phyloP scores from a whole-genome alignment of 1,140 invertebrate species.

The Brachionus koreanus region DNA sequence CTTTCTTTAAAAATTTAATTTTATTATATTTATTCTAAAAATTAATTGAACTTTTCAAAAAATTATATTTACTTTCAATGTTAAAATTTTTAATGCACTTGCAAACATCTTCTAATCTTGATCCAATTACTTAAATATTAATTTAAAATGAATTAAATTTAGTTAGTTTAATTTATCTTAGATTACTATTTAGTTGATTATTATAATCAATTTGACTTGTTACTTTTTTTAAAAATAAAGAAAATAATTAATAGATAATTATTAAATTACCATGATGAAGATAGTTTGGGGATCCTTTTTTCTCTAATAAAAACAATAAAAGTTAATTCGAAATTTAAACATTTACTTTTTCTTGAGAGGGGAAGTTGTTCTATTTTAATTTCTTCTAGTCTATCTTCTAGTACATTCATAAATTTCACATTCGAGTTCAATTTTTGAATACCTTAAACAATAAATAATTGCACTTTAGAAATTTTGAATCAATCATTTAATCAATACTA shows the following conservation, averaged over 20 bases:
- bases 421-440: neutral
- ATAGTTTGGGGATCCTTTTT: neutral
- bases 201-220: too few species aligned
- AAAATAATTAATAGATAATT: neutral
- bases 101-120: neutral
- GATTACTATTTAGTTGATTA: too few species aligned
- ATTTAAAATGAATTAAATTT: neutral
- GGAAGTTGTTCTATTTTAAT: neutral
- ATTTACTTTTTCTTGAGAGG: neutral
- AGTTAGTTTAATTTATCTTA: too few species aligned
- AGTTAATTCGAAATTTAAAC: neutral
- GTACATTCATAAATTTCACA: neutral
- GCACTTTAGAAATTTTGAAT: too few species aligned
- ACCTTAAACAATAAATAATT: neutral
- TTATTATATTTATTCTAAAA: neutral
- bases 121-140: neutral
- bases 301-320: neutral
- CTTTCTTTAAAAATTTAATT: too few species aligned
- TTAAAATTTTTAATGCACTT: neutral
- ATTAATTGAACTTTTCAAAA: neutral
- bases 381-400: neutral
- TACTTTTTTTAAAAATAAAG: neutral
- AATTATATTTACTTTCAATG: neutral
- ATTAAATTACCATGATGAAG: neutral
- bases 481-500: neutral